Base-by-base conservation (phyloP, 2,888 invertebrate species). In the Scaptodrosophila latifasciaeformis region DNA sequence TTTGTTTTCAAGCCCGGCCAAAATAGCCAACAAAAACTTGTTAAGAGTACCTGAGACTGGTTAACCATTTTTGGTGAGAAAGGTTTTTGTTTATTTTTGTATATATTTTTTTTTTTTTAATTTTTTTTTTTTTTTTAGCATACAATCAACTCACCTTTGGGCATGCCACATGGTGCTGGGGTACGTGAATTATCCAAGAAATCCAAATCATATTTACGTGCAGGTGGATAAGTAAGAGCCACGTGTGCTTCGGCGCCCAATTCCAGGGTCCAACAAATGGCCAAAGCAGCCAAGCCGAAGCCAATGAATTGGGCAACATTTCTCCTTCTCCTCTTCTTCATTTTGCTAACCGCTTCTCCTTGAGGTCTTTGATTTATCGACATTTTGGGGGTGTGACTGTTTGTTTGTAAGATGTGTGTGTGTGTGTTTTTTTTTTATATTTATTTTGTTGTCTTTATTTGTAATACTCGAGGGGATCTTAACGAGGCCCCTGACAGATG, bases 81-180 rank as follows among this genome's bases (percentile, higher is more conserved):
- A 13, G 4, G 6, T 34, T 34, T 34, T 34, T 13, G 30, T 10
- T n/a, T n/a, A 30, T n/a, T 34, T 34, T 12, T 34, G n/a, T n/a
- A n/a, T n/a, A n/a, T n/a, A n/a, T n/a, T n/a, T n/a, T n/a, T n/a
- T n/a, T n/a, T n/a, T n/a, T n/a, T n/a, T n/a, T n/a, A n/a, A n/a
- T n/a, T n/a, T n/a, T n/a, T n/a, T n/a, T n/a, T n/a, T n/a, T n/a
- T n/a, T n/a, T n/a, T n/a, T n/a, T n/a, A n/a, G n/a, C n/a, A n/a
- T n/a, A 21, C 21, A 34, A 17, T 7, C 15, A 31, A 84, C 89
- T 90, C 87, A 96, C 95, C 96, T 92, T 92, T 94, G 18, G 96
- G 96, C 94, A 97, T 96, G 65, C 97, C 97, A 86, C 97, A 97
- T 57, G 97, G 97, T 59, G 92, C 92, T 79, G 93, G 93, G 24